Evolutionary conservation across 1,140 invertebrate species (phyloP), one percentile per base, ranked within the genome.

Genomic region (Drosophila bocqueti): DNA sequence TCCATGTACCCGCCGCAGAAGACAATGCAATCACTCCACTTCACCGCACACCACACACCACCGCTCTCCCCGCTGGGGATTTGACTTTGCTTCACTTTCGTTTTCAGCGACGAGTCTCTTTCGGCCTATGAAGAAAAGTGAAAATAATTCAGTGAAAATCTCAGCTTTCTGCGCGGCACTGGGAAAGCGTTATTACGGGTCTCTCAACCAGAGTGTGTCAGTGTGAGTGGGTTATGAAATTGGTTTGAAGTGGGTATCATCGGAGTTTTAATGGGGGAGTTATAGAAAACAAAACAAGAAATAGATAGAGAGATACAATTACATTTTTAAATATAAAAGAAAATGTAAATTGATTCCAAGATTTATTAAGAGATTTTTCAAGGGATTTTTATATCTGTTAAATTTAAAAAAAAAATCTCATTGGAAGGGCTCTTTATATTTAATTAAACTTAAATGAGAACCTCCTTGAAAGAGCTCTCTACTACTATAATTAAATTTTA

Each of bases 11-110:
- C 45, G 46, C 38, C 66, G n/a, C 29, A 9, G 36, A 55, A 74
- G 26, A 75, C 69, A 74, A 76, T 66, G 63, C 62, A 47, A 79
- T 72, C 52, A 26, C 46, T 63, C 54, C 54, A 57, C 54, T 57
- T 34, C 50, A 59, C 24, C 36, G 21, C 50, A 58, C 60, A 34
- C 31, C 34, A 24, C 18, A 42, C 36, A 10, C 40, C 26, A 38
- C 34, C 34, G 16, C 55, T 7, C 57, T 26, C 15, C 45, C 36
- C 36, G 18, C 13, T 55, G 66, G 52, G 66, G 69, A 73, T 54
- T 79, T 59, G 46, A 79, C 47, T 79, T 73, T 79, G 77, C 68
- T 59, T 80, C 76, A 80, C 77, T 80, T 80, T 80, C 68, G 68
- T 67, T 80, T 80, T 80, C 76, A 61, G 64, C 60, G 47, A 43